Evolutionary conservation across 2,888 invertebrate species (phyloP).

Genomic region (Mimas tiliae): DNA sequence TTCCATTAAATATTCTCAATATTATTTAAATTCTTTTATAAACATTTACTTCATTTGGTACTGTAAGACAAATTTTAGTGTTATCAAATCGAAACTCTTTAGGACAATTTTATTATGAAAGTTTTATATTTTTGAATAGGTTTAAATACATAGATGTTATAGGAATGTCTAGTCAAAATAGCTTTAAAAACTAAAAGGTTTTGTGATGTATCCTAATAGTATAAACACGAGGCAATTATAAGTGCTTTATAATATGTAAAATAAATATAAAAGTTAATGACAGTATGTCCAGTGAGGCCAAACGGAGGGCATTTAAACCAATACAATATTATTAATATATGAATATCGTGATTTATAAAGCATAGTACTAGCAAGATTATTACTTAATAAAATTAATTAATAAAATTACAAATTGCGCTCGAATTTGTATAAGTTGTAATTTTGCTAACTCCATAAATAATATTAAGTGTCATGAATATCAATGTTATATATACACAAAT

Average conservation of each 20-base stretch:
- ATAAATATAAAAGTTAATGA: neutral
- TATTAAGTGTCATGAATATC: conserved; percentile 30
- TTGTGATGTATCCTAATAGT: conserved; percentile 18
- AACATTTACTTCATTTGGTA: neutral
- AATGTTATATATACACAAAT: conserved; percentile 27
- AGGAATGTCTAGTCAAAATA: conserved; percentile 19
- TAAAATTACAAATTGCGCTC: neutral
- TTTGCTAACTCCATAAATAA: neutral
- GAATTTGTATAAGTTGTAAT: neutral
- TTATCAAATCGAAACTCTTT: conserved; percentile 5
- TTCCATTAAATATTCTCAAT: too few relatives aligned
- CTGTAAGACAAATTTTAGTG: neutral
- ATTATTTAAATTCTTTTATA: too few relatives aligned
- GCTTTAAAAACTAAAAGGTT: conserved; percentile 12
- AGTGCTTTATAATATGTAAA: conserved; percentile 27
- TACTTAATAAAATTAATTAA: neutral
- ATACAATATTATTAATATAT: neutral
- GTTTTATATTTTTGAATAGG: conserved; percentile 6
- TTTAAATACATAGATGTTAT: neutral
- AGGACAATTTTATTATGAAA: neutral
- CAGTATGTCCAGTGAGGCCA: neutral
- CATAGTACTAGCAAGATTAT: neutral
- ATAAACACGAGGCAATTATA: conserved; percentile 14
- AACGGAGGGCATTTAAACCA: neutral
- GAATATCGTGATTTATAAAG: neutral